Evolutionary conservation across 30 jellyfish, hydroid and myxozoan genomes (phyloP).

Genomic region (Aurelia sp.): DNA sequence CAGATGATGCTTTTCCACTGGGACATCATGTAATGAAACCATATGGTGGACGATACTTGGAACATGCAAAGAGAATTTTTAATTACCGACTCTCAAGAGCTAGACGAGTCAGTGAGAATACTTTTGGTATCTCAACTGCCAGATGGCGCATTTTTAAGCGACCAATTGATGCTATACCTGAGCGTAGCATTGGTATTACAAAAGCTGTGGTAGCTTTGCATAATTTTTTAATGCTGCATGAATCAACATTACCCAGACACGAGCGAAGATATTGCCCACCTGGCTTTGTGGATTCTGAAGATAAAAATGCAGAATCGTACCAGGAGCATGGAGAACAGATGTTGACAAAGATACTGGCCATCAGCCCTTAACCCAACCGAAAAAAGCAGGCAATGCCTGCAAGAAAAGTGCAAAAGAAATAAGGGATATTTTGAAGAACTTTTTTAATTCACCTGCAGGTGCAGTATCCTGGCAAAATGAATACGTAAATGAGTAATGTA

Average conservation of each 20-base stretch:
- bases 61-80: not conserved
- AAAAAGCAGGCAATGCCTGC: constrained; percentile 39
- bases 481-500: not conserved
- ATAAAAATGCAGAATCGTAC: not conserved
- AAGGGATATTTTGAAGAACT: not conserved
- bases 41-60: constrained; percentile 26
- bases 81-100: constrained; percentile 37
- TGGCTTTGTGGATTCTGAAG: constrained; percentile 47
- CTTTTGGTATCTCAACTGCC: constrained; percentile 42
- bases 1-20: constrained; percentile 49
- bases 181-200: not conserved
- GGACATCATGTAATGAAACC: constrained; percentile 59
- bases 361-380: constrained; percentile 2
- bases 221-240: constrained; percentile 28
- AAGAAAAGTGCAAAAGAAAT: not conserved
- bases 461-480: constrained; percentile 37
- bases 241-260: constrained; percentile 35
- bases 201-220: constrained; percentile 26
- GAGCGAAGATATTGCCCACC: constrained; percentile 56
- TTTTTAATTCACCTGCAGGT: constrained; percentile 14
- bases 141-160: constrained; percentile 31
- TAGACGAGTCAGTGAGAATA: constrained; percentile 22
- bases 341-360: constrained; percentile 30
- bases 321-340: constrained; percentile 20
- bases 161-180: not conserved